phyloP scores from a whole-genome alignment of 2,113 vertebrate genomes.

The Coturnix japonica region DNA sequence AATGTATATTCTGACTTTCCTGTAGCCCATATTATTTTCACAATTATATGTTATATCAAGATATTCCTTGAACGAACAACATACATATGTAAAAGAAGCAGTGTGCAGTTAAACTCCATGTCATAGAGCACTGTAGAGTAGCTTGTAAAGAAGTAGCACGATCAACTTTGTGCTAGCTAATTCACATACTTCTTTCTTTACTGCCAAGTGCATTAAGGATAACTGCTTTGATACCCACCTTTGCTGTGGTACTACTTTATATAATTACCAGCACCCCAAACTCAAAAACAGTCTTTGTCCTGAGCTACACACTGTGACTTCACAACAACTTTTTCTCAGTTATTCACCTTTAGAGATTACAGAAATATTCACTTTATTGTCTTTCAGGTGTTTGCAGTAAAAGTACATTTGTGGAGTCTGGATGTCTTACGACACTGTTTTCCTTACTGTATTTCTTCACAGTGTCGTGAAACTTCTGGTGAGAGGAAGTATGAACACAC shows the following conservation, averaged over 20 bases:
- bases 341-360: not conserved
- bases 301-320: not conserved
- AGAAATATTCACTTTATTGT: not conserved
- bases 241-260: not conserved
- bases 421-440: not conserved
- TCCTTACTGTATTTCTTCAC: not conserved
- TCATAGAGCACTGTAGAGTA: not conserved
- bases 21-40: not conserved
- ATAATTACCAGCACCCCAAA: not conserved
- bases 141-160: not conserved
- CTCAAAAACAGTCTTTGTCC: not conserved
- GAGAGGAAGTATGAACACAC: not conserved
- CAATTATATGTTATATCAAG: not conserved
- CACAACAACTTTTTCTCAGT: not conserved
- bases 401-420: not conserved
- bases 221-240: not conserved
- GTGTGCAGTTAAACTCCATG: not conserved
- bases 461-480: not conserved
- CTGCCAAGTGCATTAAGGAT: not conserved
- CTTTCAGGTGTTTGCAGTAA: not conserved
- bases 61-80: rapidly evolving
- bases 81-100: not conserved
- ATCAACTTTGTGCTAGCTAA: not conserved
- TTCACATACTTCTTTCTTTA: not conserved
- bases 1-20: not conserved